Conservation (phyloP, 2,888 invertebrate genomes). For the Lithophane semibrunnea region DNA sequence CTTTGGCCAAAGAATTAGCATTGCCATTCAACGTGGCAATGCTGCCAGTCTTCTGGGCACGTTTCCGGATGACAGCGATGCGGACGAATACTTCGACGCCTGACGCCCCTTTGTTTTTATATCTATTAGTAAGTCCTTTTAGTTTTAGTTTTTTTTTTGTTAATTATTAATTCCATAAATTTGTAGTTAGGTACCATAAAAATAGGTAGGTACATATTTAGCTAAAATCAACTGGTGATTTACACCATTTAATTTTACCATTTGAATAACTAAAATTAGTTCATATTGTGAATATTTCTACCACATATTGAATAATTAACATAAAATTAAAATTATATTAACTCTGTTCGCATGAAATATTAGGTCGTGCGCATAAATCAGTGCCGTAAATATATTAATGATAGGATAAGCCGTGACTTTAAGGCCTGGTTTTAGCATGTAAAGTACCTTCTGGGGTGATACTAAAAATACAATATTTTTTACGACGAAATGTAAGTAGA, state of each 20-base stretch:
- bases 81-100: no score
- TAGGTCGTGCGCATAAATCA: constrained; percentile 45
- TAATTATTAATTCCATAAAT: no score
- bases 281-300: constrained; percentile 34
- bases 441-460: constrained; percentile 2
- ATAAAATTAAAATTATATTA: constrained; percentile 49
- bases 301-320: constrained; percentile 49
- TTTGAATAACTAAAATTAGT: constrained; percentile 33
- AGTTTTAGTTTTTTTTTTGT: no score
- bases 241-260: not conserved
- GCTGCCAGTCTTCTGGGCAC: no score
- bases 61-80: no score
- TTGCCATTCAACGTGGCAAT: no score
- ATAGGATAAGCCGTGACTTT: constrained; percentile 45
- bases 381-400: constrained; percentile 56
- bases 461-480: constrained; percentile 31
- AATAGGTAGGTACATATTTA: not conserved
- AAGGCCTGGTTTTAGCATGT: constrained; percentile 37
- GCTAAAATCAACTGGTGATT: not conserved
- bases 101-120: no score
- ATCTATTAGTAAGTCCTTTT: no score
- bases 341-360: constrained; percentile 37
- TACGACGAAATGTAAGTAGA: not conserved
- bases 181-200: no score
- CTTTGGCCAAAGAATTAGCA: no score